Evolutionary conservation across 1,140 invertebrate genomes (phyloP).

Genomic region (Bactericera cockerelli): DNA sequence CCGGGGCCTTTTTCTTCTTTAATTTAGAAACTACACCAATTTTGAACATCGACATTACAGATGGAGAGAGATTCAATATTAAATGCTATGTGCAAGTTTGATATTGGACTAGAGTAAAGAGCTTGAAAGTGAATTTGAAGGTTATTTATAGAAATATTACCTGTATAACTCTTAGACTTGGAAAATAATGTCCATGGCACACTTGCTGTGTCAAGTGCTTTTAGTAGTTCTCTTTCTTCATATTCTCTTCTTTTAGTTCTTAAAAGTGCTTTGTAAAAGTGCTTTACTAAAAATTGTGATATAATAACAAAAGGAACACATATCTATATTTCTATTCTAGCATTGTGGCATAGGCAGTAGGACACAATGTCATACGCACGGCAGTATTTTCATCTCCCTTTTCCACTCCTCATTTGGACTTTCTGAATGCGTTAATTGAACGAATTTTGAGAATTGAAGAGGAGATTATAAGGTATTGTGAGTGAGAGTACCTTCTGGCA

Average conservation of each 20-base stretch:
- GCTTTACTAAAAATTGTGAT: too few relatives aligned
- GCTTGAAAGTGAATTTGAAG: too few relatives aligned
- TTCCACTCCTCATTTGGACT: too few relatives aligned
- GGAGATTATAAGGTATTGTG: too few relatives aligned
- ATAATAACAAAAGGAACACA: too few relatives aligned
- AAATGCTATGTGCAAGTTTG: neutral
- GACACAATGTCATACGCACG: too few relatives aligned
- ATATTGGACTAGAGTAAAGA: neutral
- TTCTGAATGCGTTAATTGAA: too few relatives aligned
- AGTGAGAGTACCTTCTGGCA: too few relatives aligned
- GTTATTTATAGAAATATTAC: neutral
- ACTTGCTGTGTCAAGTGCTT: neutral
- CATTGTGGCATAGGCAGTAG: too few relatives aligned
- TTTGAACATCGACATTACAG: neutral
- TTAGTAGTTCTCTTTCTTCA: neutral
- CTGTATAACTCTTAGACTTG: neutral
- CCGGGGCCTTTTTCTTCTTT: neutral
- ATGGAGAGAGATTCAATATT: neutral
- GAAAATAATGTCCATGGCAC: neutral
- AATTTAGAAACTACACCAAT: neutral
- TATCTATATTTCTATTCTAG: too few relatives aligned
- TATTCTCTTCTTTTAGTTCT: neutral
- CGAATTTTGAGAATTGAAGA: too few relatives aligned
- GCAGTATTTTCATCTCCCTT: too few relatives aligned
- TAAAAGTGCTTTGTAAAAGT: neutral